Base-by-base conservation (phyloP, 1,140 invertebrate species). In the Notospermus geniculatus region DNA sequence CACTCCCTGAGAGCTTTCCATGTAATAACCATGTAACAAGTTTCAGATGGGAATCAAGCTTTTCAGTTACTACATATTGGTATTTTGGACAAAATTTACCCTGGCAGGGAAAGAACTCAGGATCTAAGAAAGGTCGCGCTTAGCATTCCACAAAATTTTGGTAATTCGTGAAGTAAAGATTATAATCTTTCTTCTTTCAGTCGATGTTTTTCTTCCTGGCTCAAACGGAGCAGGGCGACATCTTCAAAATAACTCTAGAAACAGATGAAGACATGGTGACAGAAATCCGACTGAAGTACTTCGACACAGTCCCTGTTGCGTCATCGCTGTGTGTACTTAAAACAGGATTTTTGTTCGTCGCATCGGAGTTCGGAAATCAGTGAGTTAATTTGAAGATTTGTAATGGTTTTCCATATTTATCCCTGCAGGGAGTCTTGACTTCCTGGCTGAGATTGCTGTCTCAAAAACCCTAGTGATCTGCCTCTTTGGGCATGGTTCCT, bases 351-450 rank as follows among this genome's bases (percentile, higher is more conserved):
- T 83, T 99, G 0, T 99, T 99, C 84, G 92, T 98, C 9, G 96
- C 95, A 2, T 92, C 93, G 52, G 97, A 99, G 85, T 99, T 99
- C 88, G 97, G 97, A 67, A 99, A 99, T 83, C 97, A 99, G 92
- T 97, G 87, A 91, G 91, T 91, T 62, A 1, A 5, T 54, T 61
- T 57, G 30, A 23, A 32, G 1, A n/a, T 43, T 19, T 43, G 11
- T 19, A 43, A 43, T 19, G 11, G 39, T 13, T 13, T 43, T 43
- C 39, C 11, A 19, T 43, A 19, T 11, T 43, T 43, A 19, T 43
- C 39, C 39, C 39, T 11, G 39, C 11, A 19, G 19, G 39, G 19
- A 43, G 19, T 43, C 11, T 11, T 13, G 39, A 13, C 39, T 43
- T 13, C 39, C n/a, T n/a, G n/a, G n/a, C n/a, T n/a, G n/a, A n/a